A percentile compares a stretch with the other conserved stretches of the same genome.
These are phyloP conservation scores for Alligator sinensis DNA, from an alignment of 2,113 vertebrate genomes.

Conservation along the genomic window DNA sequence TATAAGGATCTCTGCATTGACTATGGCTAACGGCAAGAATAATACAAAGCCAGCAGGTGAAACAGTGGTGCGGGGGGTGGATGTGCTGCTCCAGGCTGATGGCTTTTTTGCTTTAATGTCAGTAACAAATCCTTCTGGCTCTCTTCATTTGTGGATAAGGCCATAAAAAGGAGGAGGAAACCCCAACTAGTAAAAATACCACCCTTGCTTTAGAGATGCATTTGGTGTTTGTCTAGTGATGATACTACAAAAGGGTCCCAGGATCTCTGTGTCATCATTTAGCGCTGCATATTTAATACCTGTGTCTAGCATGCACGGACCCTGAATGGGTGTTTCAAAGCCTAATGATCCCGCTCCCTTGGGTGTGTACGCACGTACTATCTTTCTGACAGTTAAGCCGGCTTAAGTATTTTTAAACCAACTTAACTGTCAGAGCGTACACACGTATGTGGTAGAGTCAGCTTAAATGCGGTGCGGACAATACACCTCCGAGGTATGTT, in stretches of 20 bases:
- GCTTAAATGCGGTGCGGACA: no score
- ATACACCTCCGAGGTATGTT: no score
- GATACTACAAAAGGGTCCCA: neutral
- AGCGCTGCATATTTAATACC: accelerated
- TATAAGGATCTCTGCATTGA: constrained; percentile 41
- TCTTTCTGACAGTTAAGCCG: no score
- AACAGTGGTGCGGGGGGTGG: constrained; percentile 57
- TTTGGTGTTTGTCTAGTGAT: constrained; percentile 15
- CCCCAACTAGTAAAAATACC: constrained; percentile 68
- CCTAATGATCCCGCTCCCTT: no score
- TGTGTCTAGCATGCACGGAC: accelerated
- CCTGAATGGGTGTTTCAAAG: accelerated
- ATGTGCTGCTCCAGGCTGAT: constrained; percentile 41
- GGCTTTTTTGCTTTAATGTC: constrained; percentile 64
- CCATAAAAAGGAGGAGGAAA: constrained; percentile 66
- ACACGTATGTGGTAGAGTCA: no score
- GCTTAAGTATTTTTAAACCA: no score
- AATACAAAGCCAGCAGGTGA: constrained; percentile 47
- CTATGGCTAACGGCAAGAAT: constrained; percentile 42
- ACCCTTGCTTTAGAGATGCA: constrained; percentile 29
- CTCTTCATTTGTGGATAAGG: constrained; percentile 54
- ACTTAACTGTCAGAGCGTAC: no score
- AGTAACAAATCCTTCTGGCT: constrained; percentile 74
- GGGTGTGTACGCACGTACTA: no score
- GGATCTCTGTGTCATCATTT: no score